Percentiles rank a stretch among this genome's conserved stretches.
These are phyloP conservation scores for Nipponia nippon DNA, from an alignment of 2,113 vertebrate genomes.

Conservation along the genomic window DNA sequence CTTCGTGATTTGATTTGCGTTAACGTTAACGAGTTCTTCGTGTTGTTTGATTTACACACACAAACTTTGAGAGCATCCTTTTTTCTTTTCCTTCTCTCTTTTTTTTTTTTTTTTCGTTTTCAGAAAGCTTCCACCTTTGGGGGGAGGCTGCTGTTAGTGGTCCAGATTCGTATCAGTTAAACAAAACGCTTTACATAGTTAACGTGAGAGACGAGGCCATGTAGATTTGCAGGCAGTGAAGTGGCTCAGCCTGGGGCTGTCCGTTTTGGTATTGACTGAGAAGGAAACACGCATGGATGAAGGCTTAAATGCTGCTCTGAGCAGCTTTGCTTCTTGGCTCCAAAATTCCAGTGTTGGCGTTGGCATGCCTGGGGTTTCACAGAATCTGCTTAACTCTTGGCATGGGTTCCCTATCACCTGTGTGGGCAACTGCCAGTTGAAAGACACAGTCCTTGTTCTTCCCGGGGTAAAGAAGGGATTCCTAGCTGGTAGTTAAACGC, in stretches of 20 bases:
- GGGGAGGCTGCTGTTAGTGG: background rate
- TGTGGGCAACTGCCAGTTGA: background rate
- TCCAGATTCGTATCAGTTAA: fast-evolving
- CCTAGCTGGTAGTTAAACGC: fast-evolving
- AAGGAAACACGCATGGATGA: fast-evolving
- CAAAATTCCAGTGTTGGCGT: fast-evolving
- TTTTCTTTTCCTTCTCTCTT: background rate
- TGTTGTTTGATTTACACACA: background rate
- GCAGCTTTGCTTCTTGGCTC: background rate
- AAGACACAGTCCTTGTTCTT: background rate
- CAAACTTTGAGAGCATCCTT: background rate
- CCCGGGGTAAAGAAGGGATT: background rate
- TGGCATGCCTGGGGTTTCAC: background rate
- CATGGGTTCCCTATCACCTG: fast-evolving
- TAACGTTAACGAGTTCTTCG: background rate
- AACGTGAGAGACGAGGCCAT: fast-evolving
- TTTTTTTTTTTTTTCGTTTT: background rate
- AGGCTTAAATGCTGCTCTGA: background rate
- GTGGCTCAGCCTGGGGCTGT: background rate
- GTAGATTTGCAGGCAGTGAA: no score
- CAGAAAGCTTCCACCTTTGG: background rate
- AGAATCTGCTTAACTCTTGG: background rate
- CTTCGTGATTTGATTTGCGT: background rate
- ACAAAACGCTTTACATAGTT: fast-evolving
- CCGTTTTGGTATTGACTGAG: fast-evolving